Evolutionary conservation across 2,113 vertebrate species (phyloP), one percentile per base, ranked within the genome.

Genomic region (Catharus fuscescens): DNA sequence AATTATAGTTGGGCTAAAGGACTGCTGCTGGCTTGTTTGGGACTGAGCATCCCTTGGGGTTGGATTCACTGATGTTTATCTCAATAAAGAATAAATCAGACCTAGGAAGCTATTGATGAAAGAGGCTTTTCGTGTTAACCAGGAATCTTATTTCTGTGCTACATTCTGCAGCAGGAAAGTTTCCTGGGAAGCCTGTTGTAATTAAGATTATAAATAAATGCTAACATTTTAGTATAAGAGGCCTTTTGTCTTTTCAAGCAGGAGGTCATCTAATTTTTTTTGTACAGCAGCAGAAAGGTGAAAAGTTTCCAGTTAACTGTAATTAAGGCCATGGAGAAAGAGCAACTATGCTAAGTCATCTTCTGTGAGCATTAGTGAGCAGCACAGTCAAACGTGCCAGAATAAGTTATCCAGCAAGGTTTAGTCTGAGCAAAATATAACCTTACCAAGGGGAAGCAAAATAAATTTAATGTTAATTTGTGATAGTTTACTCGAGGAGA

Each of bases 271-370:
- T 74, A 50, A 62, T 91, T 94, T 53, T 79, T 93, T 90, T 65
- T 67, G 25, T 69, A 77, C 28, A 59, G 66, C 26, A 82, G 56
- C n/a, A 81, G 72, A 76, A 87, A 90, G 61, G 72, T 95, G 81
- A 87, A 82, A 64, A 67, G 47, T 90, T 96, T 81, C 26, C 1
- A 0, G 45, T 72, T 89, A 90, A 53, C 65, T 94, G 61, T 88
- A 90, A 93, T 93, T 86, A 95, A 88, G 72, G 57, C 74, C 85
- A 45, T 69, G 73, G 87, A 91, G 91, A 94, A 90, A 59, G 69
- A 67, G 50, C 83, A 92, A 44, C 76, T 40, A 53, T 83, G 86
- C 42, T 95, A 88, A 93, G 66, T 94, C 32, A 34, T 69, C 59
- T 80, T 80, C 72, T 70, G 53, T 21, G 67, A 86, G 25, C 70